Percentiles rank a stretch among this genome's conserved stretches.
phyloP scores from a whole-genome alignment of 1,140 invertebrate genomes.

The Battus philenor region DNA sequence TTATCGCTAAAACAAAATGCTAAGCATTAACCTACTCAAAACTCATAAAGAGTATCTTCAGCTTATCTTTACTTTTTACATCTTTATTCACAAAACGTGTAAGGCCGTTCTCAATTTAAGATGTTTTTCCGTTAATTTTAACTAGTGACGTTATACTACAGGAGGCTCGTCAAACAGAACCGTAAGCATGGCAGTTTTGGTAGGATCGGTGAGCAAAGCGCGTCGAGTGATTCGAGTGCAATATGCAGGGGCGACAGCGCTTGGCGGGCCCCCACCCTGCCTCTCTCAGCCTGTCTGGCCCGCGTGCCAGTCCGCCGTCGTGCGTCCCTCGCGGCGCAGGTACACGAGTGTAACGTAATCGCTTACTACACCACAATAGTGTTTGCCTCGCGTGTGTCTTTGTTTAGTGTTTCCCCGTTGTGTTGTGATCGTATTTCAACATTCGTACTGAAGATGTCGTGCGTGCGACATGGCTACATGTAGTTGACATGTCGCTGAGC shows the following conservation, averaged over 20 bases:
- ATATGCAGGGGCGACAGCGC: conserved; percentile 57
- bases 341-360: conserved; percentile 35
- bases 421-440: conserved; percentile 45
- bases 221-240: conserved; percentile 51
- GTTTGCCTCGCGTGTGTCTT: conserved; percentile 51
- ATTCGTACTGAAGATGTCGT: conserved; percentile 47
- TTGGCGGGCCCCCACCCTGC: conserved; percentile 57
- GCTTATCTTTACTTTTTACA: too few species aligned
- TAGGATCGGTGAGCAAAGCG: conserved; percentile 37
- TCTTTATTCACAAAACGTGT: too few species aligned
- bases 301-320: conserved; percentile 63
- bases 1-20: too few species aligned
- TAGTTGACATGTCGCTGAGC: conserved; percentile 73
- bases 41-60: too few species aligned
- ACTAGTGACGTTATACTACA: conserved; percentile 13
- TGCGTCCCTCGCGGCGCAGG: conserved; percentile 64
- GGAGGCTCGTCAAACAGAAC: conserved; percentile 25
- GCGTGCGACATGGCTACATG: conserved; percentile 61
- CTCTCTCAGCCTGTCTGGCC: conserved; percentile 20
- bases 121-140: too few species aligned
- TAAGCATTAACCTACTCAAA: too few species aligned
- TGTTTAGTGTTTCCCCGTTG: conserved; percentile 50
- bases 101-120: too few species aligned
- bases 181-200: conserved; percentile 15
- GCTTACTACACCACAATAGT: conserved; percentile 31